These are phyloP conservation scores for Trichomalopsis sarcophagae DNA, from an alignment of 1,140 invertebrate genomes.

Conservation along the genomic window DNA sequence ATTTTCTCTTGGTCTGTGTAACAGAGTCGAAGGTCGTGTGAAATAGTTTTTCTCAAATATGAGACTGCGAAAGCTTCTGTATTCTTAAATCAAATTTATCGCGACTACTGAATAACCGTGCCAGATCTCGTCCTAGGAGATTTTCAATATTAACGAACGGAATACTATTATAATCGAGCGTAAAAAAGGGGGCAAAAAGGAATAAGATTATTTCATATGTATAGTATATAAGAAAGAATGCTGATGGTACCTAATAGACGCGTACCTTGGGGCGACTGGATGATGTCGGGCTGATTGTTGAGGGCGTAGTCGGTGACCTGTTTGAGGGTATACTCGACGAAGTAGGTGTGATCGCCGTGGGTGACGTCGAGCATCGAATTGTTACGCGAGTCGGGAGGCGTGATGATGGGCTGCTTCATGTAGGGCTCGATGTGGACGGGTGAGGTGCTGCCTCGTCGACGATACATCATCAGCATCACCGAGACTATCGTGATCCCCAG, in stretches of 20 bases:
- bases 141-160: no score
- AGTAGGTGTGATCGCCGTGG: conserved; percentile 76
- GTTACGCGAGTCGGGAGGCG: conserved; percentile 72
- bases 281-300: conserved; percentile 76
- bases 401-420: conserved; percentile 78
- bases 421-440: conserved; percentile 73
- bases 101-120: no score
- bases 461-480: conserved; percentile 76
- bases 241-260: conserved; percentile 35
- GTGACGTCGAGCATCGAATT: conserved; percentile 75
- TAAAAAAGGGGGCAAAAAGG: no score
- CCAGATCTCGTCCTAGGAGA: no score
- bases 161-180: no score
- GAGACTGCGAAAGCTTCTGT: no score
- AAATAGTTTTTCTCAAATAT: no score
- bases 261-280: conserved; percentile 75
- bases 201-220: background rate
- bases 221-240: conserved; percentile 8
- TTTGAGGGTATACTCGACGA: conserved; percentile 75
- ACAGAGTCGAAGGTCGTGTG: no score
- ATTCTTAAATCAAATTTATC: no score
- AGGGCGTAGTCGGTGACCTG: conserved; percentile 73
- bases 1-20: conserved; percentile 68
- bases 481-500: conserved; percentile 79
- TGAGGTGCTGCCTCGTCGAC: conserved; percentile 71